Evolutionary conservation across 2,888 invertebrate genomes (phyloP).

Genomic region (Ethmia dodecea): DNA sequence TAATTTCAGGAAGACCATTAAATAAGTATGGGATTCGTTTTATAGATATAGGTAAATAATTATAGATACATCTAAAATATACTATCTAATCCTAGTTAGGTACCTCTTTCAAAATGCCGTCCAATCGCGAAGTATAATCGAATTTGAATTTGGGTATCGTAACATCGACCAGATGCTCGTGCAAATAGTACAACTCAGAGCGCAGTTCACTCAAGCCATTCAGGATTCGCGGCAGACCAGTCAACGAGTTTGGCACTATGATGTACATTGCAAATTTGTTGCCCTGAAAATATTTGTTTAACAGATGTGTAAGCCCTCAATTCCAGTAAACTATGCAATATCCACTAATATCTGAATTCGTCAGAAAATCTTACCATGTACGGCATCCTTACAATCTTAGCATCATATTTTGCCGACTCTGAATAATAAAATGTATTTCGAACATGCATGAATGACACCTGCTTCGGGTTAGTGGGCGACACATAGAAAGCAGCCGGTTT

Average conservation of each 20-base stretch:
- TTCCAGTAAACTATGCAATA: too few species aligned
- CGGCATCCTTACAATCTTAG: slow-evolving; percentile 84
- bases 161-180: slow-evolving; percentile 78
- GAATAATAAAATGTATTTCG: slow-evolving; percentile 80
- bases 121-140: slow-evolving; percentile 81
- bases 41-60: too few species aligned
- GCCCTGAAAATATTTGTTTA: slow-evolving; percentile 79
- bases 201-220: slow-evolving; percentile 77
- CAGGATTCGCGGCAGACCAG: slow-evolving; percentile 79
- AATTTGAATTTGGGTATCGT: slow-evolving; percentile 86
- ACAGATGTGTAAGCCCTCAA: background rate
- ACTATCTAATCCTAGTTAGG: too few species aligned
- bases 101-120: slow-evolving; percentile 80
- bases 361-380: slow-evolving; percentile 80
- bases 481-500: slow-evolving; percentile 78
- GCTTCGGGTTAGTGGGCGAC: slow-evolving; percentile 55
- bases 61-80: too few species aligned
- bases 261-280: slow-evolving; percentile 85
- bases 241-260: slow-evolving; percentile 81
- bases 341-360: too few species aligned
- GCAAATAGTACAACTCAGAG: slow-evolving; percentile 77
- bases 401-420: slow-evolving; percentile 79
- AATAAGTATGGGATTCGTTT: too few species aligned
- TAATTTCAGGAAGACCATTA: too few species aligned
- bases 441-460: slow-evolving; percentile 83